Evolutionary conservation across 2,888 invertebrate species (phyloP), one percentile per base, ranked within the genome.

Genomic region (Spodoptera picta): DNA sequence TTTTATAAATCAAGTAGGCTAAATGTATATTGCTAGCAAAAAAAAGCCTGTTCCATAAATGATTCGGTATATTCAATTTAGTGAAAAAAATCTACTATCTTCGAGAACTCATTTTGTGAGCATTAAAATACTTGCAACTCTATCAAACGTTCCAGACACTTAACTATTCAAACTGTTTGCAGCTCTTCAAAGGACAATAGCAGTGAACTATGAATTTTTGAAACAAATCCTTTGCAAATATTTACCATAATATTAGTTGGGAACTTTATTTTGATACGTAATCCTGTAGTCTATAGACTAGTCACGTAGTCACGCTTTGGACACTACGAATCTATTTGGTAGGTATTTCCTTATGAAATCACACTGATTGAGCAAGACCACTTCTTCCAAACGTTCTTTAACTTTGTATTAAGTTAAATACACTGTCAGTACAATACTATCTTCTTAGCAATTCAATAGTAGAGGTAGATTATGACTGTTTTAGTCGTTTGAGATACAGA

Each of bases 271-370:
- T 58, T 55, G 46, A 52, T 44, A 48, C 31, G 24, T 60, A 54
- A 75, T 65, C 61, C 65, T 11, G 27, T 1, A 45, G 50, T 12
- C 10, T 11, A n/a, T 1, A 19, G 45, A 43, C 14, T 24, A 27
- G 71, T 75, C 73, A 75, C 72, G 75, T 47, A 46, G n/a, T 42
- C 50, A 36, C 36, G 42, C 43, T 45, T 49, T 47, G 24, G 45
- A 6, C 31, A 50, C 14, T n/a, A 51, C 11, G n/a, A 14, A 48
- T 58, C 31, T 51, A 51, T 60, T 43, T 36, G 19, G 44, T 44
- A 48, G 19, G 44, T 44, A 48, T 51, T 44, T 45, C 41, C 47
- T 14, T 36, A 50, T 14, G 23, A 44, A 57, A 56, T 10, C 11
- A 23, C 3, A 42, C 10, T 19, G 9, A 23, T 44, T 23, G 9